Percentiles rank a stretch among this genome's conserved stretches.
phyloP scores from a whole-genome alignment of 2,888 invertebrate species.

The Hesperia comma region DNA sequence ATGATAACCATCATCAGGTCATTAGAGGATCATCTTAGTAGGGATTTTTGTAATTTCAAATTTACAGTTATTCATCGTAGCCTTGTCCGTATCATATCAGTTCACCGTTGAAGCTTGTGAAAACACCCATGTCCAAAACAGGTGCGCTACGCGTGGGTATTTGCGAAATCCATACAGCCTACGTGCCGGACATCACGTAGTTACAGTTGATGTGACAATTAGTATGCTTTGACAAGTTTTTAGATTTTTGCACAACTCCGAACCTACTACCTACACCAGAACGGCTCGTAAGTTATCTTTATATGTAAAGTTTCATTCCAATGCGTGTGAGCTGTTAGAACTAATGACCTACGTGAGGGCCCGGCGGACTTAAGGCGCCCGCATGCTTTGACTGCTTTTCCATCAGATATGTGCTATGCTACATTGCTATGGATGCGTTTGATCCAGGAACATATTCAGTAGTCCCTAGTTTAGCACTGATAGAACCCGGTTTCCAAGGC shows the following conservation, averaged over 20 bases:
- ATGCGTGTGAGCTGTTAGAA: constrained; percentile 36
- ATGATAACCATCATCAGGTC: too few relatives aligned
- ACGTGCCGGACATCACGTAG: constrained; percentile 37
- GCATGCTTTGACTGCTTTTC: constrained; percentile 18
- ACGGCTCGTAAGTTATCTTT: constrained; percentile 34
- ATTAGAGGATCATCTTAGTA: too few relatives aligned
- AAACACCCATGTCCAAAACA: constrained; percentile 7
- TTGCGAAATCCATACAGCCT: constrained; percentile 28
- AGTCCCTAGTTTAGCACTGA: too few relatives aligned
- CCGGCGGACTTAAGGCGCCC: constrained; percentile 25
- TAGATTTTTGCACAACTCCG: constrained; percentile 31
- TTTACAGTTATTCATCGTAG: too few relatives aligned
- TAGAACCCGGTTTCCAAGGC: too few relatives aligned
- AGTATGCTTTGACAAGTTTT: constrained; percentile 36
- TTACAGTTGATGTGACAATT: constrained; percentile 33
- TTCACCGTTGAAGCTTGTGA: constrained; percentile 2
- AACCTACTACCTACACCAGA: constrained; percentile 23
- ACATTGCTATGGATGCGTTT: too few relatives aligned
- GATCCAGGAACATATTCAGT: too few relatives aligned
- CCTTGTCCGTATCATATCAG: not conserved
- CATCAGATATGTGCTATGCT: too few relatives aligned
- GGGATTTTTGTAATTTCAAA: too few relatives aligned
- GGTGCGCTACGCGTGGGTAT: constrained; percentile 13
- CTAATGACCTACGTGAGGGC: constrained; percentile 36
- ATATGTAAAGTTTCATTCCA: constrained; percentile 38